phyloP scores from a whole-genome alignment of 2,113 vertebrate species.

The Hippocampus abdominalis region DNA sequence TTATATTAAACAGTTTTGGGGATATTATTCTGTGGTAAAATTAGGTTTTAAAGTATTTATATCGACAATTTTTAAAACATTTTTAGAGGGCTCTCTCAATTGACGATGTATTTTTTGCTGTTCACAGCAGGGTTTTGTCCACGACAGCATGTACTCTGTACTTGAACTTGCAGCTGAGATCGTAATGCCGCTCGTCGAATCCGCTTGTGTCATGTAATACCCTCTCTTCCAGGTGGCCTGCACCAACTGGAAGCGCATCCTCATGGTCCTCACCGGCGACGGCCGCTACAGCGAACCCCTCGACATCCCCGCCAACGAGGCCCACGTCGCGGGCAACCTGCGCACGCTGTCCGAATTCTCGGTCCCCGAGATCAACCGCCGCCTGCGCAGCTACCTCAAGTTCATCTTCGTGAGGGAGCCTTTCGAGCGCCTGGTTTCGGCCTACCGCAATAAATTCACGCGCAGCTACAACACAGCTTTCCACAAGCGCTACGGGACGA shows the following conservation, averaged over 20 bases:
- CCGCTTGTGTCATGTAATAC: background rate
- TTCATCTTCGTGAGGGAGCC: constrained; percentile 93
- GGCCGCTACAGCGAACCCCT: constrained; percentile 78
- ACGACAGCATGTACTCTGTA: too few relatives aligned
- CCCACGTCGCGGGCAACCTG: constrained; percentile 82
- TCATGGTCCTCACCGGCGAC: constrained; percentile 85
- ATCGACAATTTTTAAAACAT: too few relatives aligned
- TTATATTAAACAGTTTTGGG: too few relatives aligned
- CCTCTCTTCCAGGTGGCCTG: constrained; percentile 78
- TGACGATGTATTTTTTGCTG: too few relatives aligned
- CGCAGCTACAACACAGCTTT: constrained; percentile 90
- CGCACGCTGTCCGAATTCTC: constrained; percentile 84
- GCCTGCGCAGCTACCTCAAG: constrained; percentile 89
- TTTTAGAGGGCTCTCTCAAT: too few relatives aligned
- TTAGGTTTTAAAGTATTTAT: too few relatives aligned
- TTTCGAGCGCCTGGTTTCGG: constrained; percentile 89
- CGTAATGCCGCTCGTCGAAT: too few relatives aligned
- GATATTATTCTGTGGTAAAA: too few relatives aligned
- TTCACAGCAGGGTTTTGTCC: too few relatives aligned
- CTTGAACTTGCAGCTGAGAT: too few relatives aligned
- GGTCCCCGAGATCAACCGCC: constrained; percentile 82
- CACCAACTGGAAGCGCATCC: constrained; percentile 94
- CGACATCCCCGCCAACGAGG: constrained; percentile 86
- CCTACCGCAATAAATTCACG: constrained; percentile 90
- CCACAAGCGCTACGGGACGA: constrained; percentile 88